phyloP scores from a whole-genome alignment of 2,888 invertebrate species.

The Drosophila neotestacea region DNA sequence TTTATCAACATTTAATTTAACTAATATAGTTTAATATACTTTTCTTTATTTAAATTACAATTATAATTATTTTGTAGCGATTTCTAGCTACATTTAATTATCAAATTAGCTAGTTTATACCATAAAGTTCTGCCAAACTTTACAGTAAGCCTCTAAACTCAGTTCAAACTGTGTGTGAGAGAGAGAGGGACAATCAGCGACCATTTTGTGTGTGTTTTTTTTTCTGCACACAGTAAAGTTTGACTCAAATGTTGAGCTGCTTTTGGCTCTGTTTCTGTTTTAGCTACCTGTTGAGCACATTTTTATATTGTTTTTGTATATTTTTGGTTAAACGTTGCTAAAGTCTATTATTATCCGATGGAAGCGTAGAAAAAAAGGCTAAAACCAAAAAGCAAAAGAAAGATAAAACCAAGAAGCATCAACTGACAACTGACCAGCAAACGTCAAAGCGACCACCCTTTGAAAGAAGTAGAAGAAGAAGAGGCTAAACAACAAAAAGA shows the following conservation, averaged over 20 bases:
- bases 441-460: constrained; percentile 65
- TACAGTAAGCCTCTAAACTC: constrained; percentile 5
- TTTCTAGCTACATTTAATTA: too few species aligned
- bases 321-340: constrained; percentile 44
- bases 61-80: too few species aligned
- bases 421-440: constrained; percentile 18
- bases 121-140: too few species aligned
- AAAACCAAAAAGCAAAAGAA: constrained; percentile 21
- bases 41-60: too few species aligned
- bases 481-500: constrained; percentile 15
- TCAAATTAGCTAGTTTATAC: too few species aligned
- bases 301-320: background rate
- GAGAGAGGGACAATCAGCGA: constrained; percentile 17
- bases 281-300: constrained; percentile 43
- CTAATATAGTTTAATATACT: too few species aligned
- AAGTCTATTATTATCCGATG: constrained; percentile 61
- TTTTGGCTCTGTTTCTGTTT: background rate
- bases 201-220: constrained; percentile 17
- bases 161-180: constrained; percentile 18
- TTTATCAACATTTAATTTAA: too few species aligned
- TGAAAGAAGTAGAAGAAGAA: constrained; percentile 33
- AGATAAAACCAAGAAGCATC: constrained; percentile 28
- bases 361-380: constrained; percentile 9
- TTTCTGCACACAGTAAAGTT: constrained; percentile 38
- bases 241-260: constrained; percentile 19